phyloP scores from a whole-genome alignment of 2,888 invertebrate species.

The Synergus umbraculus region DNA sequence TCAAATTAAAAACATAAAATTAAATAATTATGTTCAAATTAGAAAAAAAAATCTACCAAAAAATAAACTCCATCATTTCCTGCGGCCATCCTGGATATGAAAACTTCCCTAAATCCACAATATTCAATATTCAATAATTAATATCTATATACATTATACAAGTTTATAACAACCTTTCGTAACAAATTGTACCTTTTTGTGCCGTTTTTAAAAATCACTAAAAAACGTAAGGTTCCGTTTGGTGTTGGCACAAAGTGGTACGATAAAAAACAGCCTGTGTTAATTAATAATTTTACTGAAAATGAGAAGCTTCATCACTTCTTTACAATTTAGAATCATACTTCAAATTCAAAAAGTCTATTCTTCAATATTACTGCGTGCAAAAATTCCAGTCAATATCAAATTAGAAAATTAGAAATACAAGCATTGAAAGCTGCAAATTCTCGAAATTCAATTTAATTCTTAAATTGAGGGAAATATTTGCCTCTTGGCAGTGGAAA shows the following conservation, averaged over 20 bases:
- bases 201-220: background rate
- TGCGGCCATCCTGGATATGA: conserved; percentile 13
- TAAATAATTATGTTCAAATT: too few species aligned
- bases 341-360: background rate
- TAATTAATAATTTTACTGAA: background rate
- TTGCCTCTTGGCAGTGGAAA: background rate
- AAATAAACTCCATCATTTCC: too few species aligned
- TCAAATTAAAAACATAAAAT: too few species aligned
- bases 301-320: background rate
- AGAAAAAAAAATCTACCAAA: too few species aligned
- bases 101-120: conserved; percentile 32
- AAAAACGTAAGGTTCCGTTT: conserved; percentile 1
- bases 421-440: background rate
- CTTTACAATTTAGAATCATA: background rate
- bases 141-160: conserved; percentile 9
- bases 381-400: background rate
- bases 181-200: conserved; percentile 11
- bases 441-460: background rate
- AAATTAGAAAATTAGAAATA: background rate
- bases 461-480: background rate
- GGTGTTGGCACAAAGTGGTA: background rate
- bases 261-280: background rate
- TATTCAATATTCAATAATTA: conserved; percentile 24
- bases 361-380: background rate
- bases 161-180: background rate